Base-by-base conservation (phyloP, 2,888 invertebrate species). In the Coleophora deauratella region DNA sequence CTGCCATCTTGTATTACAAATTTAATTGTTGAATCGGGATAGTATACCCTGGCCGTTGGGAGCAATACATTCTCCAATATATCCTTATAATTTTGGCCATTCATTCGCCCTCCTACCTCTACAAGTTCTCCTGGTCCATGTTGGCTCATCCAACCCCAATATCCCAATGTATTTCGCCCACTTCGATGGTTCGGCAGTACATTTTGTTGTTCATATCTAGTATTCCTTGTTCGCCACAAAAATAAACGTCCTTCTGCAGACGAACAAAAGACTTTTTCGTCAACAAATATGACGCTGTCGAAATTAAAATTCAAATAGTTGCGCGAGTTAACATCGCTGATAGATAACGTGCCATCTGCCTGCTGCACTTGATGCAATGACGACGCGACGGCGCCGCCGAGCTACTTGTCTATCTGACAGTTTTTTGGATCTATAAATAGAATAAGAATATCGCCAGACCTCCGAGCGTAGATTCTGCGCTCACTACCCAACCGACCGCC, bases 141-240 rank as follows among this genome's bases (percentile, higher is more conserved):
- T 10, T 40, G 40, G 37, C 52, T 50, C 45, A 60, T 54, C 54
- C 52, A 58, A 8, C 54, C 55, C 55, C 54, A 56, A 42, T 52
- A 51, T 3, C 44, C 47, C 14, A 52, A 31, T 36, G 44, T 49
- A 27, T 55, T 49, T 11, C 51, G 34, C 9, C 54, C 55, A 45
- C 51, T 51, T 14, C 39, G 13, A 12, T 42, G 34, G 35, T 49
- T 49, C 9, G 44, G 46, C 27, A 50, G 33, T 21, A 35, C 39
- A 40, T 51, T 47, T 9, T 1, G 9, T 21, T 37, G 36, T n/a
- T 9, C 33, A 38, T 40, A 45, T 31, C 45, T 31, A 9, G 40
- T 31, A 35, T 42, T 44, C 28, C 42, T 32, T 13, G 30, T 11
- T 33, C 43, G 35, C 35, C 33, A 41, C 27, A 45, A 30, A 13